These are phyloP conservation scores for Drosophila monieri DNA, from an alignment of 2,888 invertebrate genomes.

Conservation along the genomic window DNA sequence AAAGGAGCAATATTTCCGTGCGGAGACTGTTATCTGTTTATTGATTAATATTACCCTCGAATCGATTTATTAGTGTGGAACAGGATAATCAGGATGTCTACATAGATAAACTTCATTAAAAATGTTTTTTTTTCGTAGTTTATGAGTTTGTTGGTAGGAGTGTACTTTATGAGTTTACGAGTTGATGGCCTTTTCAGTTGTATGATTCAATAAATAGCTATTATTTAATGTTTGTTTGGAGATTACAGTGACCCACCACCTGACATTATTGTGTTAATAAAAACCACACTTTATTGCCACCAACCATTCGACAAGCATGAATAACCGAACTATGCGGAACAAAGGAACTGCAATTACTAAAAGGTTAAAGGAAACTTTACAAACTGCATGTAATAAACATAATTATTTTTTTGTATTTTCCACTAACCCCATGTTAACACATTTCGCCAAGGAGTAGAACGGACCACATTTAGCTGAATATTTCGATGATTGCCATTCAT, in stretches of 20 bases:
- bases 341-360: slow-evolving; percentile 32
- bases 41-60: neutral
- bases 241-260: slow-evolving; percentile 29
- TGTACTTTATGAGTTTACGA: neutral
- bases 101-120: slow-evolving; percentile 1
- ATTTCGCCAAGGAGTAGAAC: slow-evolving; percentile 53
- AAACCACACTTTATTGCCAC: slow-evolving; percentile 25
- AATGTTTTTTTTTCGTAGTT: neutral
- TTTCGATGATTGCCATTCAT: slow-evolving; percentile 51
- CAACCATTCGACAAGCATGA: slow-evolving; percentile 29
- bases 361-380: slow-evolving; percentile 30
- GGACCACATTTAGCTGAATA: slow-evolving; percentile 49
- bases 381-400: slow-evolving; percentile 29
- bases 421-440: slow-evolving; percentile 26
- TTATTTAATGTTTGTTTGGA: slow-evolving; percentile 20
- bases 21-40: slow-evolving; percentile 1
- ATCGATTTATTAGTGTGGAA: neutral
- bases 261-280: slow-evolving; percentile 21
- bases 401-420: slow-evolving; percentile 7
- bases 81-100: neutral
- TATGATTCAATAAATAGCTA: slow-evolving; percentile 1
- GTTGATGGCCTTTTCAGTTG: neutral
- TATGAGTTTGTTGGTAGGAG: neutral
- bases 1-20: neutral
- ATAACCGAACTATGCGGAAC: slow-evolving; percentile 32